These are phyloP conservation scores for Tinamus guttatus DNA, from an alignment of 2,113 vertebrate species.

Conservation along the genomic window DNA sequence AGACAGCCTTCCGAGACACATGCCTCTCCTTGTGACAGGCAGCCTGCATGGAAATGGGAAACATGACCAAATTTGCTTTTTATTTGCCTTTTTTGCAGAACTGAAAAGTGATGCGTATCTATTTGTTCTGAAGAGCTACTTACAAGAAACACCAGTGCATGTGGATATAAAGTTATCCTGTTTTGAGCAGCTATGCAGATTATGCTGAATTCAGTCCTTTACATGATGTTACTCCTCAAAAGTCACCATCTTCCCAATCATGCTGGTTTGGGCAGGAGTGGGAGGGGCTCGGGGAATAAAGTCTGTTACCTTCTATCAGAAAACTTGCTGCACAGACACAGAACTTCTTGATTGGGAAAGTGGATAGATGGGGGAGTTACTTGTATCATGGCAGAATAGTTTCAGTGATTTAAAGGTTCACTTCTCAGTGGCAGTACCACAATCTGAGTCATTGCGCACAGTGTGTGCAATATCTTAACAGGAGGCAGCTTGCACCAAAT, in stretches of 20 bases:
- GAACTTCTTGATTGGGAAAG: background rate
- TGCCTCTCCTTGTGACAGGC: slow-evolving; percentile 96
- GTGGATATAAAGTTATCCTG: background rate
- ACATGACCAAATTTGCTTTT: background rate
- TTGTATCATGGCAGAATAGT: background rate
- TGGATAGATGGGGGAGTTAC: background rate
- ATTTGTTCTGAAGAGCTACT: background rate
- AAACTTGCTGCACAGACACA: background rate
- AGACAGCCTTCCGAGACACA: slow-evolving; percentile 96
- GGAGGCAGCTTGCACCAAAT: background rate
- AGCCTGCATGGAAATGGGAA: slow-evolving; percentile 75
- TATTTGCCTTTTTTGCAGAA: background rate
- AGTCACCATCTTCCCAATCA: background rate
- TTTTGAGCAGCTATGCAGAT: background rate
- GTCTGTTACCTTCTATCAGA: background rate
- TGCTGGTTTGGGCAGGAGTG: background rate
- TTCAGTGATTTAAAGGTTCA: background rate
- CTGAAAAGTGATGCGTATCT: background rate
- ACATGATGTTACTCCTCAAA: background rate
- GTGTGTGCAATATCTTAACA: background rate
- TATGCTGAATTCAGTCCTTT: background rate
- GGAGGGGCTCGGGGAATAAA: background rate
- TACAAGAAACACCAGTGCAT: background rate
- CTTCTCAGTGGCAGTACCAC: background rate
- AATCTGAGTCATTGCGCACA: background rate